A percentile compares a stretch with the other conserved stretches of the same genome.
These are phyloP conservation scores for Pao palembangensis DNA, from an alignment of 2,113 vertebrate genomes.

Conservation along the genomic window DNA sequence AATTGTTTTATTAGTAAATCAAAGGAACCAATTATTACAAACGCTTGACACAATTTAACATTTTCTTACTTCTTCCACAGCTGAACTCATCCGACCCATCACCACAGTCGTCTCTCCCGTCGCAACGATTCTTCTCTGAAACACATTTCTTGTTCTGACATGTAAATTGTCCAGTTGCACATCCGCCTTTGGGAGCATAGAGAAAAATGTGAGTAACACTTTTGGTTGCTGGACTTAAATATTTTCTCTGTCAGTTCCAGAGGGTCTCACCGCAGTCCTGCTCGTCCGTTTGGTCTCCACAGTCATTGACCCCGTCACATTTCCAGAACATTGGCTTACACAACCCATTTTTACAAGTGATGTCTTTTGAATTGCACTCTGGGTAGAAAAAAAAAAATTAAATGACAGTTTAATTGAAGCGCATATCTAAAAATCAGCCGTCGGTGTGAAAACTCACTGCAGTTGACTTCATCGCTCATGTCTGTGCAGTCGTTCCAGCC, in stretches of 20 bases:
- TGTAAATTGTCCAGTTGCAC: constrained; percentile 56
- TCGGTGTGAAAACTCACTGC: constrained; percentile 75
- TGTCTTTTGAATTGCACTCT: constrained; percentile 70
- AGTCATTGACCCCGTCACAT: constrained; percentile 87
- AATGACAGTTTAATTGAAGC: neutral
- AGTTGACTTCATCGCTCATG: constrained; percentile 80
- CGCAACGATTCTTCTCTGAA: constrained; percentile 69
- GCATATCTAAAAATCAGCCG: neutral
- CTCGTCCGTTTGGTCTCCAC: constrained; percentile 87
- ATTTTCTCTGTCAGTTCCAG: neutral
- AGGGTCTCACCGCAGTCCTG: constrained; percentile 79
- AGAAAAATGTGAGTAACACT: neutral
- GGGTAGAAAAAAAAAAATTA: constrained; percentile 2
- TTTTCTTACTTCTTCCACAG: constrained; percentile 73
- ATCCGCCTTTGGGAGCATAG: constrained; percentile 58
- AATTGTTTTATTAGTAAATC: too few species aligned
- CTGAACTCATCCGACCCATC: constrained; percentile 82
- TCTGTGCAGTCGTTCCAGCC: constrained; percentile 92
- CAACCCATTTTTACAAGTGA: constrained; percentile 79
- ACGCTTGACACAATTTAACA: too few species aligned
- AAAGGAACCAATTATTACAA: neutral
- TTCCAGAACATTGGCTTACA: constrained; percentile 89
- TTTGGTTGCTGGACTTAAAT: neutral
- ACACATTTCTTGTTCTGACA: constrained; percentile 80
- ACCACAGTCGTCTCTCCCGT: constrained; percentile 77